These are phyloP conservation scores for Erebia epiphron DNA, from an alignment of 2,888 invertebrate species.

Conservation along the genomic window DNA sequence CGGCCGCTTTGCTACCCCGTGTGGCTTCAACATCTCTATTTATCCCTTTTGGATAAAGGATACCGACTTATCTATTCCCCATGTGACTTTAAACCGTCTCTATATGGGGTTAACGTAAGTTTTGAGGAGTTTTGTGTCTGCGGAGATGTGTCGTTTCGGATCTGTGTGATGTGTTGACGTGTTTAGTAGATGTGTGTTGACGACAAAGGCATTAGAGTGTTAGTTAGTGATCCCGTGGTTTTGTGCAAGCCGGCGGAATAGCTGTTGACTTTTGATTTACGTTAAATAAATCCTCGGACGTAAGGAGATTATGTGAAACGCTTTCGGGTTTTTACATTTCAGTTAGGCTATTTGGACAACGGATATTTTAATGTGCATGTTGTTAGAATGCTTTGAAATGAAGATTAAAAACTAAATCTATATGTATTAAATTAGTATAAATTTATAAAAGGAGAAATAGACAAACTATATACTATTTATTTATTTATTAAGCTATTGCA, in stretches of 20 bases:
- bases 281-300: constrained; percentile 61
- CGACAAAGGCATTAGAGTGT: constrained; percentile 77
- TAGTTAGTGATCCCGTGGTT: constrained; percentile 70
- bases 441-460: too few relatives aligned
- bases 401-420: neutral
- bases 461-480: too few relatives aligned
- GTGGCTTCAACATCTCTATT: constrained; percentile 76
- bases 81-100: constrained; percentile 33
- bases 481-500: too few relatives aligned
- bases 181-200: constrained; percentile 72
- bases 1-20: constrained; percentile 71
- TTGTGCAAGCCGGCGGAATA: constrained; percentile 66
- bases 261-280: constrained; percentile 70
- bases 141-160: constrained; percentile 31
- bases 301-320: constrained; percentile 64
- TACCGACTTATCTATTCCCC: constrained; percentile 55
- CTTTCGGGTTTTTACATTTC: constrained; percentile 35
- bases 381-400: neutral
- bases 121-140: constrained; percentile 1
- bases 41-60: constrained; percentile 71
- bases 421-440: too few relatives aligned
- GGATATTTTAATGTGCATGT: neutral
- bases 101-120: neutral
- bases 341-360: neutral
- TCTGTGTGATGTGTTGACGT: constrained; percentile 40